Evolutionary conservation across 2,113 vertebrate species (phyloP).

Genomic region (Lepisosteus osseus): DNA sequence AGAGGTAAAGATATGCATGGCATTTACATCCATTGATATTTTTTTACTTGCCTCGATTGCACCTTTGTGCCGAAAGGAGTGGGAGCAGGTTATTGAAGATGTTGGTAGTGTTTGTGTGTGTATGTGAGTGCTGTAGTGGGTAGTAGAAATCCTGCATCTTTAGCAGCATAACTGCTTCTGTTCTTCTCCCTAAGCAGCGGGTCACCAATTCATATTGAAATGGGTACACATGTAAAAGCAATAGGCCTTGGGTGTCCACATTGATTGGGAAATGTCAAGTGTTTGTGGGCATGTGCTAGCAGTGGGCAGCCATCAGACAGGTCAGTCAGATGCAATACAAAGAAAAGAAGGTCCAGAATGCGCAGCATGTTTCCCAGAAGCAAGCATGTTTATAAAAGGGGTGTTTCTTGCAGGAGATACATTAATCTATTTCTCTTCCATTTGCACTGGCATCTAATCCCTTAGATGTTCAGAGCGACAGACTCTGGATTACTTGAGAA

Average conservation of each 20-base stretch:
- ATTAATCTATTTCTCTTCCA: neutral
- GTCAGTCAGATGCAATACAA: no score
- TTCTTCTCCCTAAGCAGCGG: constrained; percentile 28
- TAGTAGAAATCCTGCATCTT: constrained; percentile 1
- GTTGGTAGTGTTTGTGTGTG: constrained; percentile 27
- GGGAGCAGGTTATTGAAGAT: no score
- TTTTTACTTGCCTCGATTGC: no score
- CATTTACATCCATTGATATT: no score
- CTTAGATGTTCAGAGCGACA: neutral
- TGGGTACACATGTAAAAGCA: constrained; percentile 31
- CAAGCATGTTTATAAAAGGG: no score
- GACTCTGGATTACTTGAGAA: constrained; percentile 5
- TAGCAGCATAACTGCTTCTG: constrained; percentile 30
- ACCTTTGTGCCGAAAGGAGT: no score
- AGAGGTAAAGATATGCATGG: no score
- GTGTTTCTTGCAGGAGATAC: no score
- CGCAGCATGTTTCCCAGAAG: no score
- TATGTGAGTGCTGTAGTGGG: constrained; percentile 31
- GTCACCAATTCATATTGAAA: constrained; percentile 32
- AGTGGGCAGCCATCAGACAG: neutral
- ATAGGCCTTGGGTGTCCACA: constrained; percentile 18
- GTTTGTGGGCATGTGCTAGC: constrained; percentile 21
- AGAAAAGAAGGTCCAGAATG: neutral
- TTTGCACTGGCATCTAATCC: constrained; percentile 8
- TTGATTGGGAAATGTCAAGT: constrained; percentile 36